Base-by-base conservation (phyloP, 2,113 vertebrate species). In the Muscicapa adusta region DNA sequence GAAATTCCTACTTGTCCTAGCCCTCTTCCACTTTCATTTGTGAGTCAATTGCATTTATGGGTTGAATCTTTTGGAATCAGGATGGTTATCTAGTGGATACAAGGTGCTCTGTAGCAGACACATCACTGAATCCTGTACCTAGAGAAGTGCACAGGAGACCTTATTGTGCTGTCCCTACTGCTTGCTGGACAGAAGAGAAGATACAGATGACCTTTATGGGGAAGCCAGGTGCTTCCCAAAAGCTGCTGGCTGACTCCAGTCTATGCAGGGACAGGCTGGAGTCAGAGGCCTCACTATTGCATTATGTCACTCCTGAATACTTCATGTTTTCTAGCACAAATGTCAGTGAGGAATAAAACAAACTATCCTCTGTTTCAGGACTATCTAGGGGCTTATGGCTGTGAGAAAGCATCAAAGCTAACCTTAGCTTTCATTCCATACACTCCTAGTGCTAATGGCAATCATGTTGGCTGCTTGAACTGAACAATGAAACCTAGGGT, bases 371-470 rank as follows among this genome's bases (percentile, higher is more conserved):
- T 51, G 15, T 94, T 75, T 91, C 89, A 85, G 45, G 73, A 75
- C 14, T 84, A 22, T 45, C 23, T 24, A 36, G 51, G 75, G 28
- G 12, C 91, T 89, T 96, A 57, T 51, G 71, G 23, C 88, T 80
- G 51, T 43, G 23, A 33, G 40, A 93, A 72, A 70, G 51, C 62
- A 57, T 82, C n/a, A 76, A 51, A 93, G 53, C 82, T 87, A 92
- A 70, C 67, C 43, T 81, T 88, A 61, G 31, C 36, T 96, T 96
- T 67, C 31, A 45, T 77, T 83, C 93, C 47, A 13, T 72, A 29
- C 18, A 91, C 71, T 43, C 25, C 48, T 95, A 90, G 92, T 67
- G 61, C 17, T 70, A 34, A 66, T n/a, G 33, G 16, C 28, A 65
- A 29, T 73, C 10, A 4, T 5, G 26, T 54, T 85, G 42, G 50